These are phyloP conservation scores for Protonibea diacanthus DNA, from an alignment of 2,797 vertebrate genomes.

Conservation along the genomic window DNA sequence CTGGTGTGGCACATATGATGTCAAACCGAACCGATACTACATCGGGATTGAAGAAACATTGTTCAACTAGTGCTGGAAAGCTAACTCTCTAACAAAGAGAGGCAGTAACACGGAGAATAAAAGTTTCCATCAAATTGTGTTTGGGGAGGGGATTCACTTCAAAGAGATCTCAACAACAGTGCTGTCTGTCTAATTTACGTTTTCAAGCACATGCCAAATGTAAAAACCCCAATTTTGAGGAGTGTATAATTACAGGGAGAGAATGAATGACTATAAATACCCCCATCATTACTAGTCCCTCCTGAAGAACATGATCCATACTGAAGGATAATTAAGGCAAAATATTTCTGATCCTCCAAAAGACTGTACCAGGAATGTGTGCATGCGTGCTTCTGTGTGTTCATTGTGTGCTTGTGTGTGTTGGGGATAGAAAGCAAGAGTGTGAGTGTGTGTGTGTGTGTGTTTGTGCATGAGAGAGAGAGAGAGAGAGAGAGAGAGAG, in stretches of 20 bases:
- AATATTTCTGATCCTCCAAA: slow-evolving; percentile 79
- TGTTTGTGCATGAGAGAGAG: background rate
- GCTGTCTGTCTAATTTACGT: slow-evolving; percentile 82
- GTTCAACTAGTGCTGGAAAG: slow-evolving; percentile 30
- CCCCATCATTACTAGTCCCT: slow-evolving; percentile 79
- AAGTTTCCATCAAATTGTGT: slow-evolving; percentile 76
- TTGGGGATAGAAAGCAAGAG: slow-evolving; percentile 8
- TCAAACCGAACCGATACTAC: slow-evolving; percentile 18
- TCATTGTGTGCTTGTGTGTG: slow-evolving; percentile 22
- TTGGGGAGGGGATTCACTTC: slow-evolving; percentile 77
- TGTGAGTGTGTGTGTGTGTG: slow-evolving; percentile 5
- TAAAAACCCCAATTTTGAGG: slow-evolving; percentile 80
- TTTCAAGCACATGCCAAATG: slow-evolving; percentile 79
- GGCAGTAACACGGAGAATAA: slow-evolving; percentile 51
- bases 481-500: slow-evolving; percentile 5
- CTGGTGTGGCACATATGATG: background rate
- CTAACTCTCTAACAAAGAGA: slow-evolving; percentile 61
- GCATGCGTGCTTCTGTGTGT: slow-evolving; percentile 24
- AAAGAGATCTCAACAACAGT: slow-evolving; percentile 77
- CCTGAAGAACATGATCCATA: slow-evolving; percentile 82
- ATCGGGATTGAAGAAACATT: slow-evolving; percentile 21
- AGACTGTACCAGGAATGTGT: slow-evolving; percentile 67
- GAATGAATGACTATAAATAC: slow-evolving; percentile 84
- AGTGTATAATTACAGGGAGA: slow-evolving; percentile 82
- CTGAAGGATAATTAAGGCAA: slow-evolving; percentile 83